phyloP scores from a whole-genome alignment of 2,113 vertebrate genomes.

The Patagioenas fasciata region DNA sequence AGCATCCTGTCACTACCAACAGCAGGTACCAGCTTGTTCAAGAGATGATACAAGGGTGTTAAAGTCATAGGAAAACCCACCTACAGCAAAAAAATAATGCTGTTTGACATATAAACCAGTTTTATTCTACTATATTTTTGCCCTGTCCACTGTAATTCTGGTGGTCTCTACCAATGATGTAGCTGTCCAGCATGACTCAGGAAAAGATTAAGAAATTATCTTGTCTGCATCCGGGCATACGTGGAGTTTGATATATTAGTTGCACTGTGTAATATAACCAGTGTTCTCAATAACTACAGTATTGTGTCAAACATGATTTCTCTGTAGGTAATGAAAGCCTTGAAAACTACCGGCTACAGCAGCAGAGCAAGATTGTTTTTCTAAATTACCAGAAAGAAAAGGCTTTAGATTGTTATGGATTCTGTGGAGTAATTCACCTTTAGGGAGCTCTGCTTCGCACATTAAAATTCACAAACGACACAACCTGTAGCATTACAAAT shows the following conservation, averaged over 20 bases:
- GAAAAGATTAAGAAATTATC: slow-evolving; percentile 15
- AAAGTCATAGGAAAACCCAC: neutral
- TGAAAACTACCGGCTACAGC: slow-evolving; percentile 24
- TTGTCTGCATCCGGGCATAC: neutral
- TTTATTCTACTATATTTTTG: neutral
- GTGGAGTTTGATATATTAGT: slow-evolving; percentile 15
- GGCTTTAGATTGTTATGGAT: neutral
- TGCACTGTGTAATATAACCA: neutral
- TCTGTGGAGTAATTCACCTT: neutral
- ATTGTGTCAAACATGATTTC: slow-evolving; percentile 38
- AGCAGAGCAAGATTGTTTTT: neutral
- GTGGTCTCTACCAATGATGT: neutral
- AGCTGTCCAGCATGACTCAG: neutral
- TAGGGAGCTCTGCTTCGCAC: neutral
- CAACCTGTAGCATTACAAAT: neutral
- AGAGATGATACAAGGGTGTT: neutral
- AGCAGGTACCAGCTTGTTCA: neutral
- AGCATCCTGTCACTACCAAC: neutral
- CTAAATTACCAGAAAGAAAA: slow-evolving; percentile 10
- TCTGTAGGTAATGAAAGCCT: slow-evolving; percentile 24
- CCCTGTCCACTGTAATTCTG: neutral
- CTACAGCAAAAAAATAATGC: neutral
- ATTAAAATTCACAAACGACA: neutral
- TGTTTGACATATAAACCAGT: neutral
- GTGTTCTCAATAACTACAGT: slow-evolving; percentile 9